These are phyloP conservation scores for Epinotia bilunana DNA, from an alignment of 2,888 invertebrate species.

Conservation along the genomic window DNA sequence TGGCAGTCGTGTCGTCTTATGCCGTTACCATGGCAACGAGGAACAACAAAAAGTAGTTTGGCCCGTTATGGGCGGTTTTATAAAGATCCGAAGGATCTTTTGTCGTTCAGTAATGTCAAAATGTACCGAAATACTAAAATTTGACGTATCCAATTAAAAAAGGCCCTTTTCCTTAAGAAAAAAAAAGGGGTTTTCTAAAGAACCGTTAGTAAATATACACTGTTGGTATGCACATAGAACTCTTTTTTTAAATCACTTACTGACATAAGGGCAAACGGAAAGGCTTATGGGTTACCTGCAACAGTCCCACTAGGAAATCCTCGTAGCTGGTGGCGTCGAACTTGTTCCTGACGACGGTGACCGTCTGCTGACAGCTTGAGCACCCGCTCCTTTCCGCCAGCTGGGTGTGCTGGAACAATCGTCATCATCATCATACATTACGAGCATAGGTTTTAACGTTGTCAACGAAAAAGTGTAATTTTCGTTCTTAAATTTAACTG, in stretches of 20 bases:
- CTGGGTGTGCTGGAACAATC: constrained; percentile 58
- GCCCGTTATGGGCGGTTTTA: not conserved
- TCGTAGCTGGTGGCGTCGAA: constrained; percentile 83
- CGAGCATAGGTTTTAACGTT: too few species aligned
- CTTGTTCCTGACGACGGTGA: constrained; percentile 79
- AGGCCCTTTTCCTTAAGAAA: too few species aligned
- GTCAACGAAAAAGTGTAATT: not conserved
- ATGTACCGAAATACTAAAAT: too few species aligned
- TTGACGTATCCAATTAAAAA: too few species aligned
- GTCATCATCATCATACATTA: not conserved
- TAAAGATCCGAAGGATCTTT: too few species aligned
- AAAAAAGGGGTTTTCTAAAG: too few species aligned
- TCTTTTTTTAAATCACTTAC: too few species aligned
- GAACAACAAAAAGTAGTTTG: not conserved
- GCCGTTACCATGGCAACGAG: not conserved
- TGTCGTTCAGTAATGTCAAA: too few species aligned
- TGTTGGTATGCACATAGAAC: too few species aligned
- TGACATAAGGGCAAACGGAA: too few species aligned
- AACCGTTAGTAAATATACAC: too few species aligned
- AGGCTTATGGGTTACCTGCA: constrained; percentile 70
- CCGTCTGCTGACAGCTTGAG: constrained; percentile 81
- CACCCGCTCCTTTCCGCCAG: constrained; percentile 60
- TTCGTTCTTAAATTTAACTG: not conserved
- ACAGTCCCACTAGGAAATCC: constrained; percentile 82
- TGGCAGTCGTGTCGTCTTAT: too few species aligned